Evolutionary conservation across 2,888 invertebrate species (phyloP).

Genomic region (Acrobasis suavella): DNA sequence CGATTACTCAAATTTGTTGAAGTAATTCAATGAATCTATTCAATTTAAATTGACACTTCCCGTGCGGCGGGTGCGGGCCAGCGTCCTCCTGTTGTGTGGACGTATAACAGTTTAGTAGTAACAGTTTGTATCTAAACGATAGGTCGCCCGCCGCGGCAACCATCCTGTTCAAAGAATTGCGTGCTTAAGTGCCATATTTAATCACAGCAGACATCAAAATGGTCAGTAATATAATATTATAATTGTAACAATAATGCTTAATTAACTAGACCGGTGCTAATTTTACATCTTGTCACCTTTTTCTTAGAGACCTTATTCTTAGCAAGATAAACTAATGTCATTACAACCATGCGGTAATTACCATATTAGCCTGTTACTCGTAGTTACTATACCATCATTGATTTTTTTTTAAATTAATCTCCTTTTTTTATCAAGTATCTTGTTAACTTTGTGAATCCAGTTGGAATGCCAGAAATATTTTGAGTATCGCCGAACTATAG

Average conservation of each 20-base stretch:
- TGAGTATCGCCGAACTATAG: too few relatives aligned
- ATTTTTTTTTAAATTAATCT: too few relatives aligned
- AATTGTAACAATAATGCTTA: background rate
- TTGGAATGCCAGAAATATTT: too few relatives aligned
- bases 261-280: background rate
- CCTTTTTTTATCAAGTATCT: too few relatives aligned
- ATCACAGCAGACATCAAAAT: constrained; percentile 13
- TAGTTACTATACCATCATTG: too few relatives aligned
- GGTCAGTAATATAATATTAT: constrained; percentile 8
- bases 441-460: too few relatives aligned
- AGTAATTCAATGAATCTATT: constrained; percentile 27
- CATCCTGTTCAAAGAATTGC: constrained; percentile 16
- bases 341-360: too few relatives aligned
- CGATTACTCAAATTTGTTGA: background rate
- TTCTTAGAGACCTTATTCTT: too few relatives aligned
- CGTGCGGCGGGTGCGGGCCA: constrained; percentile 18
- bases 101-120: constrained; percentile 32
- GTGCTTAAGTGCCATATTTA: background rate
- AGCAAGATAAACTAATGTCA: too few relatives aligned
- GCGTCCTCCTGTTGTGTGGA: constrained; percentile 20
- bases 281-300: too few relatives aligned
- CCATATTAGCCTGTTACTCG: too few relatives aligned
- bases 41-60: constrained; percentile 28
- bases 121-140: constrained; percentile 29
- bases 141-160: constrained; percentile 26